Evolutionary conservation across 2,888 invertebrate species (phyloP), one percentile per base, ranked within the genome.

Genomic region (Athrips mouffetella): DNA sequence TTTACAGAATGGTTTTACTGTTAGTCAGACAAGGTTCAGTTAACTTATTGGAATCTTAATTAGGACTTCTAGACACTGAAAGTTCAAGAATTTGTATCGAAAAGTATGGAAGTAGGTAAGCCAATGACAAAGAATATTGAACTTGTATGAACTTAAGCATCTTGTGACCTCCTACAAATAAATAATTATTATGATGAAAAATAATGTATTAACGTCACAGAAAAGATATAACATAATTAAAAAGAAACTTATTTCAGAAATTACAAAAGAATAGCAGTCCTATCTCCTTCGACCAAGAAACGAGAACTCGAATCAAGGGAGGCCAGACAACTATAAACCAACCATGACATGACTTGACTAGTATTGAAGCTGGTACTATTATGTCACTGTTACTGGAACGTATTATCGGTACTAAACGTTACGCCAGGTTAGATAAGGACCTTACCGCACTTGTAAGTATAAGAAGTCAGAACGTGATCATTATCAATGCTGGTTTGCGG

Each of bases 371-470:
- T 35, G 35, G 20, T 45, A 45, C 23, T 35, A 45, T 45, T 33
- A 35, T 45, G 45, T 25, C 33, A 70, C 50, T 47, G 50, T 57
- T 61, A 60, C 62, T 65, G 64, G 70, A 67, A 18, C 16, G 3
- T 7, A 27, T 37, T 39, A 6, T 60, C 50, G n/a, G n/a, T n/a
- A n/a, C n/a, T n/a, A n/a, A n/a, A n/a, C 57, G 65, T 80, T 77
- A 74, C 77, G 73, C 70, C 65, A 60, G 52, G 69, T 80, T 79
- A 77, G 74, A 69, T 80, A 81, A 81, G 71, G 67, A 62, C 56
- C 66, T 79, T 76, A 71, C 73, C 72, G 63, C 68, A 73, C 65
- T 41, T 48, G 45, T 52, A n/a, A n/a, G n/a, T n/a, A n/a, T n/a
- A n/a, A n/a, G n/a, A n/a, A 47, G 42, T 52, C 51, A 55, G 45